Conservation (phyloP, 1,140 invertebrate genomes). For the Psilanteris sp. region DNA sequence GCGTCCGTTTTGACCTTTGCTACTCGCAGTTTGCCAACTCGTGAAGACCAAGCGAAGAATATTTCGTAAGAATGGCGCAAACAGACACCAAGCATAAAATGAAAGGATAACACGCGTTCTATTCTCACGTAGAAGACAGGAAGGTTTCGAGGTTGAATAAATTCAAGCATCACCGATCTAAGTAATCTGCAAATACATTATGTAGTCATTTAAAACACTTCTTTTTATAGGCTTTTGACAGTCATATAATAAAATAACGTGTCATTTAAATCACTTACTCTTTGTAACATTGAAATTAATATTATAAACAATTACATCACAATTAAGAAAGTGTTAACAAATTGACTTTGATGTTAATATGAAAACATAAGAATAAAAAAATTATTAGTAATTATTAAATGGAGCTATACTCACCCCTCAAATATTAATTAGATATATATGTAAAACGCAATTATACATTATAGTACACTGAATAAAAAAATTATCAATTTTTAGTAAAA, state of each 20-base stretch:
- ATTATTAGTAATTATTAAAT: too few species aligned
- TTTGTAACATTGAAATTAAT: too few species aligned
- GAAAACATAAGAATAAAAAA: too few species aligned
- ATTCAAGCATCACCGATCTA: constrained; percentile 44
- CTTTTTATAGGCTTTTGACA: constrained; percentile 38
- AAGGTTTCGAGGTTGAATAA: constrained; percentile 49
- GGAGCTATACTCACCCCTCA: too few species aligned
- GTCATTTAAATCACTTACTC: too few species aligned
- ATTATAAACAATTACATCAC: too few species aligned
- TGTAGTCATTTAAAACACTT: constrained; percentile 16
- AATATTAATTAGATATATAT: too few species aligned
- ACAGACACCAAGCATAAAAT: constrained; percentile 32
- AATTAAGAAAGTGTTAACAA: too few species aligned
- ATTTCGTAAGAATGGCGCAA: constrained; percentile 56
- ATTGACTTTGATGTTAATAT: too few species aligned
- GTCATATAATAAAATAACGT: background rate
- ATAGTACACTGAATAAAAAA: too few species aligned
- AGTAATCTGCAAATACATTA: constrained; percentile 38
- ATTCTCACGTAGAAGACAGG: constrained; percentile 47
- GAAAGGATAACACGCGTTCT: constrained; percentile 56
- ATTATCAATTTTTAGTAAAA: too few species aligned
- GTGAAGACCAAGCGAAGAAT: constrained; percentile 39
- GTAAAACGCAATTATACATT: too few species aligned
- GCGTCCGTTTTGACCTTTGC: constrained; percentile 49
- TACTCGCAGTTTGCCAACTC: constrained; percentile 49